Evolutionary conservation across 1,140 invertebrate species (phyloP), one percentile per base, ranked within the genome.

Genomic region (Drosophila azteca): DNA sequence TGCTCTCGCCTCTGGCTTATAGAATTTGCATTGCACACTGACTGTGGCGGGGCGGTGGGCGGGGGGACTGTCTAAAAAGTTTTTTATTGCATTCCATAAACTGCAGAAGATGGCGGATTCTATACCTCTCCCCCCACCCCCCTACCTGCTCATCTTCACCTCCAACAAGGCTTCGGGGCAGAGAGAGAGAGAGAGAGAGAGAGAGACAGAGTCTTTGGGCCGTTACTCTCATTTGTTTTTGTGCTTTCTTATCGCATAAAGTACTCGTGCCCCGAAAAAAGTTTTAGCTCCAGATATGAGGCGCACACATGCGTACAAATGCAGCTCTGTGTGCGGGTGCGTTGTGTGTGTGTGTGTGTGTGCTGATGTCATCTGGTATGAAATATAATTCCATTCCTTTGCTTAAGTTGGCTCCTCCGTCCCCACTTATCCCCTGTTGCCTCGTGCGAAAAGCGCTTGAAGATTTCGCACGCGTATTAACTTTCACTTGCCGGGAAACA

Each of bases 81-180:
- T 85, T 87, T 85, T 88, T 88, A 85, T 85, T 85, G 82, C 83
- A 85, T 85, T 85, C 69, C 78, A 75, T 70, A 59, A 78, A 75
- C 58, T 81, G 81, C 83, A 85, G 49, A 39, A 31, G 29, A 44
- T 44, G 24, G 49, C 43, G 24, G 5, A 26, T 60, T 52, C 58
- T 54, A 41, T 31, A 13, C 29, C 29, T 29, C 31, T 26, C 44
- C 4, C 13, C 24, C 11, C 20, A 20, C 17, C 17, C 17, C 17
- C 17, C 17, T 20, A 20, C 17, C 17, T 20, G 17, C 7, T 1
- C 24, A 17, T 11, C 26, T 13, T 20, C n/a, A 20, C 11, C 41
- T 26, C 17, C 22, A 62, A 11, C 48, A 55, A 13, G 3, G 35
- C 35, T 11, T 4, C 35, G 35, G 2, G 35, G 35, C 35, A 39